These are phyloP conservation scores for Abrostola tripartita DNA, from an alignment of 2,888 invertebrate species.

Conservation along the genomic window DNA sequence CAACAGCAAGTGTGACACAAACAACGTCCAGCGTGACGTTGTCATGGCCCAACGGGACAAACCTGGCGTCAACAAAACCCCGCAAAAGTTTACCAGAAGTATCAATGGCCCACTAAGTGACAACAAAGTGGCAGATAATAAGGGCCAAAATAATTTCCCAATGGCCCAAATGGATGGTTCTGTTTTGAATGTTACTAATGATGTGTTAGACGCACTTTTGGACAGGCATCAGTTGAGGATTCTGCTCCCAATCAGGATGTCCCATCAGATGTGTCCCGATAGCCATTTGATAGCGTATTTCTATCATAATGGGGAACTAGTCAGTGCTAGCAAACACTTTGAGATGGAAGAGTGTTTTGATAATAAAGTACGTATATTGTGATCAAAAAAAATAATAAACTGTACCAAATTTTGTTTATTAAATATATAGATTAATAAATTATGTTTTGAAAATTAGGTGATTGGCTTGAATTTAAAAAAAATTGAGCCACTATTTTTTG, in stretches of 20 bases:
- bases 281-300: conserved; percentile 88
- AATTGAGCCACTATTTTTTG: too few species aligned
- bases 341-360: conserved; percentile 88
- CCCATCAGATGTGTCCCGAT: conserved; percentile 86
- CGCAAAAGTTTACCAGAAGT: not conserved
- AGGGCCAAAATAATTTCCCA: conserved; percentile 26
- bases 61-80: not conserved
- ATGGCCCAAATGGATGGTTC: conserved; percentile 29
- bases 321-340: conserved; percentile 87
- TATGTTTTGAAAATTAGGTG: too few species aligned
- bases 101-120: not conserved
- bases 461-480: too few species aligned
- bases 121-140: not conserved
- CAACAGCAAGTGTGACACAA: conserved; percentile 65
- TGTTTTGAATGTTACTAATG: conserved; percentile 40
- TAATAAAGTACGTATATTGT: conserved; percentile 82
- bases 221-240: conserved; percentile 74
- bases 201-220: conserved; percentile 70
- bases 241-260: conserved; percentile 80
- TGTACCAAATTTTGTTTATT: too few species aligned
- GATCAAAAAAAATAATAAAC: too few species aligned
- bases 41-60: conserved; percentile 21
- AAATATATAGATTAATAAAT: too few species aligned
- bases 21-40: conserved; percentile 22
- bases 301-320: conserved; percentile 86